Percentiles rank a stretch among this genome's conserved stretches.
Evolutionary conservation across 2,797 vertebrate genomes (phyloP).

Genomic region (Gorsachius magnificus): DNA sequence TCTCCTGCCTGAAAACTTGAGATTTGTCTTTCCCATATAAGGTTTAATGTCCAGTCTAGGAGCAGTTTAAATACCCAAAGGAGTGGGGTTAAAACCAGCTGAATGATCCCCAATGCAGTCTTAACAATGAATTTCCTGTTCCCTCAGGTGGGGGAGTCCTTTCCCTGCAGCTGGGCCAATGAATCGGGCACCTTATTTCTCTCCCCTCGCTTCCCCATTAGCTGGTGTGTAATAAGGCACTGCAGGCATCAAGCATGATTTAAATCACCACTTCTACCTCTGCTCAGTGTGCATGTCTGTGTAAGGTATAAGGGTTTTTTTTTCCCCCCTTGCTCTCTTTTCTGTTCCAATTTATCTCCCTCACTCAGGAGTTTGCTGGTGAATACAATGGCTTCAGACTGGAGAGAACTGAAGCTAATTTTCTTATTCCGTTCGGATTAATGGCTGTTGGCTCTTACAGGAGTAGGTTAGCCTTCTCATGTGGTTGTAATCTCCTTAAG

Average conservation of each 20-base stretch:
- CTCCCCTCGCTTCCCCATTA: not conserved
- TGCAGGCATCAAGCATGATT: not conserved
- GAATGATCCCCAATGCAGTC: not conserved
- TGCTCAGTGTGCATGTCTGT: not conserved
- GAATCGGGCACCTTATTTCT: constrained; percentile 21
- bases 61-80: constrained; percentile 15
- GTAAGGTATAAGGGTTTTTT: not conserved
- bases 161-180: constrained; percentile 16
- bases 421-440: constrained; percentile 24
- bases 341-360: constrained; percentile 23
- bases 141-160: constrained; percentile 12
- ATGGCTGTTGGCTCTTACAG: constrained; percentile 17
- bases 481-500: constrained; percentile 42
- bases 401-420: constrained; percentile 7
- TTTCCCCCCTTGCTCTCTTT: not conserved
- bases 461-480: constrained; percentile 23
- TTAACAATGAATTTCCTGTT: constrained; percentile 49
- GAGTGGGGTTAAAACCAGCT: constrained; percentile 5
- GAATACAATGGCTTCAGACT: not conserved
- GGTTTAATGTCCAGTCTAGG: not conserved
- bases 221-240: not conserved
- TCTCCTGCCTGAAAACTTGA: not conserved
- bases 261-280: not conserved
- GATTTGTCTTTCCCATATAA: constrained; percentile 6
- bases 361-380: not conserved